A percentile compares a stretch with the other conserved stretches of the same genome.
These are phyloP conservation scores for Forbesichthys agassizii DNA, from an alignment of 2,113 vertebrate genomes.

Conservation along the genomic window DNA sequence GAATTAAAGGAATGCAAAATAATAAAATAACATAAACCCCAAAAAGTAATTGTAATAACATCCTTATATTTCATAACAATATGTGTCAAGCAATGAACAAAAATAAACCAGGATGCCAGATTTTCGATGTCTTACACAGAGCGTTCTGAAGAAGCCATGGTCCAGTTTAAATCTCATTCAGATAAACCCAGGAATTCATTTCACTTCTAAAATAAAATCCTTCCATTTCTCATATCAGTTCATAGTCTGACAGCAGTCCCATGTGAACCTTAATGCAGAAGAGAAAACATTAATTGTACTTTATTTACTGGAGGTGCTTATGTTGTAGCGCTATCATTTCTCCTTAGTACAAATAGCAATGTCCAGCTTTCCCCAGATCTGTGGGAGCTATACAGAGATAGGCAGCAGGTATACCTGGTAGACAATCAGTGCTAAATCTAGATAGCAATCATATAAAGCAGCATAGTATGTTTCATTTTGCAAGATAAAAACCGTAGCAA, in stretches of 20 bases:
- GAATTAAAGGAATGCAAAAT: constrained; percentile 24
- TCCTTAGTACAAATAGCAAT: constrained; percentile 14
- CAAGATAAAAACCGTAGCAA: constrained; percentile 15
- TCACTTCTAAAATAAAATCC: constrained; percentile 23
- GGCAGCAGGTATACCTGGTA: constrained; percentile 7
- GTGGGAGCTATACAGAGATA: background rate
- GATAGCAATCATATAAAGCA: constrained; percentile 22
- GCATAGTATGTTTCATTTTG: constrained; percentile 17
- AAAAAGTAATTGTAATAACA: constrained; percentile 46
- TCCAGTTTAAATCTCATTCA: constrained; percentile 37
- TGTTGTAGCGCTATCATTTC: constrained; percentile 14
- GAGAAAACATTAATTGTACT: constrained; percentile 1
- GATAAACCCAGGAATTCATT: constrained; percentile 29
- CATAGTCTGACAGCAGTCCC: constrained; percentile 5
- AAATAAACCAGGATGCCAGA: constrained; percentile 50
- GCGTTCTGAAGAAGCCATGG: constrained; percentile 20
- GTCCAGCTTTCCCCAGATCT: background rate
- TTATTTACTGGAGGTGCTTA: constrained; percentile 20
- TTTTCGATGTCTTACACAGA: constrained; percentile 27
- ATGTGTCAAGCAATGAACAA: constrained; percentile 56
- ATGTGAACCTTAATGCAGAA: constrained; percentile 10
- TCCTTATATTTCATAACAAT: constrained; percentile 67
- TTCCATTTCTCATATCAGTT: constrained; percentile 1
- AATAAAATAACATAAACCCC: constrained; percentile 36
- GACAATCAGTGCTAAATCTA: constrained; percentile 10